phyloP scores from a whole-genome alignment of 2,113 vertebrate genomes.

The Urocolius indicus region DNA sequence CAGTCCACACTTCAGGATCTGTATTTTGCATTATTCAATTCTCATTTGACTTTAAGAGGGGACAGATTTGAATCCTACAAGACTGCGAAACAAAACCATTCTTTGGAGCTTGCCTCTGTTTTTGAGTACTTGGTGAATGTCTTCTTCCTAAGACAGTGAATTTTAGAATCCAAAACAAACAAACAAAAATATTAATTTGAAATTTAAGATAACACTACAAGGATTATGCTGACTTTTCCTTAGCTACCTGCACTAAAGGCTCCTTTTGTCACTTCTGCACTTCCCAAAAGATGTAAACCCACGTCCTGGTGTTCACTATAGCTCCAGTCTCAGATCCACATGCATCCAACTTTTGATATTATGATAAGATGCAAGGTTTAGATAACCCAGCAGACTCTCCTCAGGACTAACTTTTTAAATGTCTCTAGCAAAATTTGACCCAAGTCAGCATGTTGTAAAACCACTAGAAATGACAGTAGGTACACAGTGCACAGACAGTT shows the following conservation, averaged over 20 bases:
- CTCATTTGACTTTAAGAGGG: neutral
- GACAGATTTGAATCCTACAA: neutral
- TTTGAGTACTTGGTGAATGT: neutral
- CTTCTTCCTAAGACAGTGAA: neutral
- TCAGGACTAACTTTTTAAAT: neutral
- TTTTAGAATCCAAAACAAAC: neutral
- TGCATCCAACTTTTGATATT: neutral
- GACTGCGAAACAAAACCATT: neutral
- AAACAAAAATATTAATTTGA: neutral
- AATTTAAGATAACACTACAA: neutral
- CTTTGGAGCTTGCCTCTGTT: neutral
- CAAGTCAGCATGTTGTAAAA: neutral
- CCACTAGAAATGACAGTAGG: neutral
- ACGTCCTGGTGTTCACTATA: conserved; percentile 6
- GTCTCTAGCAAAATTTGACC: neutral
- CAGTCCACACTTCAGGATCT: neutral
- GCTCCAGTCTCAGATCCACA: conserved; percentile 27
- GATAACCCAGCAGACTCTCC: neutral
- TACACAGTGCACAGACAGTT: neutral
- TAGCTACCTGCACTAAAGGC: neutral
- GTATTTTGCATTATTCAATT: neutral
- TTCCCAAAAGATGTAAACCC: conserved; percentile 22
- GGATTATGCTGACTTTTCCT: neutral
- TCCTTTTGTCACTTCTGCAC: neutral
- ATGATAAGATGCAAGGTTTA: conserved; percentile 19